Base-by-base conservation (phyloP, 2,888 invertebrate species). In the Polia nebulosa region DNA sequence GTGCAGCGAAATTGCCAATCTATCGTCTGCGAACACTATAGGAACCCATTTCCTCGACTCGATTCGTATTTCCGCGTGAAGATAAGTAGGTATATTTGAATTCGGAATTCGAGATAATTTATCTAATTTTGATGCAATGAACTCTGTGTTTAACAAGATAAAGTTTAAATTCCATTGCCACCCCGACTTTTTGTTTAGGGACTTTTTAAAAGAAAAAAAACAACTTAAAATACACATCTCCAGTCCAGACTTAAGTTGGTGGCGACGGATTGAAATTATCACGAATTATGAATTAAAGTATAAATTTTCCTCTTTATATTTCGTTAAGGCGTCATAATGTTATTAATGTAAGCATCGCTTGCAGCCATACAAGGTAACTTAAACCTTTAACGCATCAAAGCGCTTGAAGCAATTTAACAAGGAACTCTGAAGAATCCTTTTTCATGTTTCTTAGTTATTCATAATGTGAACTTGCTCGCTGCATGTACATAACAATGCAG, bases 1-100 rank as follows among this genome's bases (percentile, higher is more conserved):
- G 51, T 47, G 79, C 55, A 74, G 41, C 56, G 67, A 56, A 76
- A 79, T 79, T 79, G 79, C 62, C 58, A 68, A 75, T 79, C 75
- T 59, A 59, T 79, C 76, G 55, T 63, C 52, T 32, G 32, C 52
- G 52, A 63, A 52, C 34, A 62, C 57, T 66, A 66, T 60, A 56
- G 59, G 25, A 56, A 55, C 55, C 59, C 44, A 79, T 76, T 79
- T 75, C 62, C 62, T 59, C 36, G 15, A 44, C 39, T 52, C 47
- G 11, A 57, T 56, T 68, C 49, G 51, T 74, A 78, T 78, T 67
- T 52, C 51, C 27, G 7, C 29, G 22, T 55, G 11, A 9, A 39
- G 27, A 60, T 68, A 61, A 51, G 68, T 67, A 76, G 32, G 27
- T 47, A 25, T 47, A 15, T 25, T 47, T 25, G 25, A 47, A 15